Base-by-base conservation (phyloP, 1,140 invertebrate species). In the Drosophila leontia region DNA sequence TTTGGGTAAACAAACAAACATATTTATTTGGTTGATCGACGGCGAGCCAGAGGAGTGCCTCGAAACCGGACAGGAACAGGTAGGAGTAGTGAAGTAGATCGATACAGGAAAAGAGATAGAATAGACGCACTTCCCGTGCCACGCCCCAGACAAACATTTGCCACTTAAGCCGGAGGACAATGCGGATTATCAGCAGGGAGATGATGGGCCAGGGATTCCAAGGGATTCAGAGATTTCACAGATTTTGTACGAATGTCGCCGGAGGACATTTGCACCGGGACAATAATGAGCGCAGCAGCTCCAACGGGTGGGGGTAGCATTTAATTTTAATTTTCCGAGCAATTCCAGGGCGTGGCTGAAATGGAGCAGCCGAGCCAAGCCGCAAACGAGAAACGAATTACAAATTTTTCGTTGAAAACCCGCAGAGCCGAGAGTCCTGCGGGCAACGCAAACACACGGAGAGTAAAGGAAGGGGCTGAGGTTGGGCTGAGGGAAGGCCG, bases 201-300 rank as follows among this genome's bases (percentile, higher is more conserved):
- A 72, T 26, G 55, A n/a, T 37, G 47, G 47, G 15, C 58, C 2
- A 12, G 42, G 71, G 45, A 56, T 56, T 56, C 53, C 53, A 13
- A 39, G 35, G 37, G 35, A 56, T n/a, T 39, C 53, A 11, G 8
- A 56, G 53, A 56, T 56, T 62, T 87, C 59, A 57, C 65, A 90
- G 84, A 88, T 88, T 90, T 59, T 70, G 80, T 84, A 75, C 72
- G 85, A 81, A 55, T 90, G 78, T 90, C 80, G 69, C 80, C 53
- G 53, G 64, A 72, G 67, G 68, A 80, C 65, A 87, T 82, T 87
- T 57, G 61, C 12, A 17, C 3, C 8, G 7, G 12, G 4, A 32
- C 32, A 26, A 37, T 23, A 70, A 48, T 37, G 37, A 48, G 34
- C 11, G n/a, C 5, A 34, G n/a, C 35, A 64, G 55, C 53, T 48